Percentiles rank a stretch among this genome's conserved stretches.
Evolutionary conservation across 2,888 invertebrate species (phyloP).

Genomic region (Pseudococcus jackbeardsleyi): DNA sequence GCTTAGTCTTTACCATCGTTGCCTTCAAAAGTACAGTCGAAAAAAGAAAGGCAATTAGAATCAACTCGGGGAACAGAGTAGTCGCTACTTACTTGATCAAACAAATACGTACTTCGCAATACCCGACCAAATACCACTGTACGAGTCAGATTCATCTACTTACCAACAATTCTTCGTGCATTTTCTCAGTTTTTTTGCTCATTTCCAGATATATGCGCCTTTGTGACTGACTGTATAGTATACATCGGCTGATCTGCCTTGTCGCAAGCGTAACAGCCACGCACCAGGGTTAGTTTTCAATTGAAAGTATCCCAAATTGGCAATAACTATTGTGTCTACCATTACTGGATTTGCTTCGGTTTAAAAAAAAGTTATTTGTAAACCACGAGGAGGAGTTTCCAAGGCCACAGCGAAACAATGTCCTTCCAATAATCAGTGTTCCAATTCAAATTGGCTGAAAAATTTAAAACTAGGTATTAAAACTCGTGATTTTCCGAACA

Average conservation of each 20-base stretch:
- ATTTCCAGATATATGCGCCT: conserved; percentile 86
- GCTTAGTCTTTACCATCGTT: conserved; percentile 74
- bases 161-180: conserved; percentile 86
- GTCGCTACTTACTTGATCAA: background rate
- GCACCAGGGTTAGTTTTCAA: conserved; percentile 98
- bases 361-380: conserved; percentile 96
- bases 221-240: conserved; percentile 92
- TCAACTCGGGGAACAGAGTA: background rate
- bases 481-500: background rate
- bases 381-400: conserved; percentile 94
- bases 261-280: conserved; percentile 89
- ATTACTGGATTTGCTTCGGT: conserved; percentile 82
- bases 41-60: background rate
- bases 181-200: conserved; percentile 90
- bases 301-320: conserved; percentile 98
- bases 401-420: conserved; percentile 91
- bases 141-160: conserved; percentile 81
- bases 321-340: conserved; percentile 99
- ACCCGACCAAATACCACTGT: conserved; percentile 91
- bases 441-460: conserved; percentile 94
- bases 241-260: conserved; percentile 94
- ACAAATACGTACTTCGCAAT: conserved; percentile 84
- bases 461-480: conserved; percentile 58
- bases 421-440: conserved; percentile 93
- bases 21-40: conserved; percentile 70